Evolutionary conservation across 2,113 vertebrate species (phyloP).

Genomic region (Gobius niger): DNA sequence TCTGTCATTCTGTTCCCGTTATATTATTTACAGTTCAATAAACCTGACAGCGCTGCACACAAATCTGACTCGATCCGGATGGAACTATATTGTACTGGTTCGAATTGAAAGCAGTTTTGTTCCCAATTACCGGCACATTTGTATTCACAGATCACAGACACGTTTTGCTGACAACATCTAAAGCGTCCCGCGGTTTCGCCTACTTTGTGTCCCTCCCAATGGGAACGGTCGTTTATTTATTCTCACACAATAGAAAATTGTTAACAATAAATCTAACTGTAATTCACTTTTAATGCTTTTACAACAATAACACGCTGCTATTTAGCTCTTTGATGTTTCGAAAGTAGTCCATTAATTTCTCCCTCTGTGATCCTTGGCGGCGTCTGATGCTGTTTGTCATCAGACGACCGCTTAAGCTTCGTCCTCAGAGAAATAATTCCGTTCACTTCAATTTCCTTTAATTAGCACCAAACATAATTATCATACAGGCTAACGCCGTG

Average conservation of each 20-base stretch:
- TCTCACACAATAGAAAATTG: neutral
- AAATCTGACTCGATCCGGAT: neutral
- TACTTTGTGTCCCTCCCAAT: conserved; percentile 9
- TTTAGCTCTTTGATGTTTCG: conserved; percentile 48
- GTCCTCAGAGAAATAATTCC: conserved; percentile 64
- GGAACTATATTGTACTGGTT: neutral
- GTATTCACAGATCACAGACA: conserved; percentile 5
- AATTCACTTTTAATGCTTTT: conserved; percentile 40
- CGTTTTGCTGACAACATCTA: neutral
- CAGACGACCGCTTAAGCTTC: conserved; percentile 55
- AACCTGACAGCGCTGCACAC: neutral
- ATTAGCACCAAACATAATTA: conserved; percentile 70
- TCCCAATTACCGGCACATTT: neutral
- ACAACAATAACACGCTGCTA: conserved; percentile 36
- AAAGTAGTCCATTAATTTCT: conserved; percentile 42
- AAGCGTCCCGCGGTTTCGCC: neutral
- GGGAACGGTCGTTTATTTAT: neutral
- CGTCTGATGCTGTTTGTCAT: conserved; percentile 59
- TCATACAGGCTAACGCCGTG: conserved; percentile 61
- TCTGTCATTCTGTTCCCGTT: neutral
- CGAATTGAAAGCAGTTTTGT: neutral
- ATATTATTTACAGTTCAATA: neutral
- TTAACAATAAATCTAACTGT: conserved; percentile 39
- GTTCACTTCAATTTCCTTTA: conserved; percentile 69
- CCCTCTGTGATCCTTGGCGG: conserved; percentile 51